Base-by-base conservation (phyloP, 2,113 vertebrate genomes). In the Pelusios castaneus region DNA sequence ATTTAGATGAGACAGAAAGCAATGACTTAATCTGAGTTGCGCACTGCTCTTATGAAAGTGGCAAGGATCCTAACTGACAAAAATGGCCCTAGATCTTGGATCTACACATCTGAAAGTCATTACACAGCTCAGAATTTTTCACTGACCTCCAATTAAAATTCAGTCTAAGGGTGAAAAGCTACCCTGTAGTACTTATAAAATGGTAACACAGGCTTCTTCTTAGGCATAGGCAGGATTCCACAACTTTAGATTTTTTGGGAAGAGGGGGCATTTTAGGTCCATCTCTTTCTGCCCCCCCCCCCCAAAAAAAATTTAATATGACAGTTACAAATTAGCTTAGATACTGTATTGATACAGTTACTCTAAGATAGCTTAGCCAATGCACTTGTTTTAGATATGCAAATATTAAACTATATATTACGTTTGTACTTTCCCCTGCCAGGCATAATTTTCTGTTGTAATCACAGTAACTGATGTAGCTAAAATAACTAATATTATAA, bases 401-500 rank as follows among this genome's bases (percentile, higher is more conserved):
- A 95, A 93, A 85, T 94, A 92, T 93, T 73, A 45, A 1, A 70
- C 16, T 21, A 55, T 6, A 92, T 86, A n/a, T 76, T 87, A 85
- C 88, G 77, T 84, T 93, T 55, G 55, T 87, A 34, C 86, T 92
- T 93, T 82, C 80, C 83, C 41, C 45, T 95, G 80, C 91, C 95
- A 95, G 95, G 94, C 91, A 92, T 93, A 93, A 95, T 92, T 3
- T 31, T 92, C 60, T 76, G 94, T 85, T 93, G 77, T 73, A 97
- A 95, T 24, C 93, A 82, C 25, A 90, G 82, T 91, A 95, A 91
- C 77, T 94, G 89, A 82, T 91, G 84, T 94, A 90, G 93, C 88
- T 89, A 80, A 58, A 97, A 93, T 81, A 82, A 94, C 5, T 94
- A 93, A 95, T n/a, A n/a, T n/a, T n/a, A n/a, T n/a, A n/a, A 88